Evolutionary conservation across 2,113 vertebrate species (phyloP), one percentile per base, ranked within the genome.

Genomic region (Aplodontia rufa): DNA sequence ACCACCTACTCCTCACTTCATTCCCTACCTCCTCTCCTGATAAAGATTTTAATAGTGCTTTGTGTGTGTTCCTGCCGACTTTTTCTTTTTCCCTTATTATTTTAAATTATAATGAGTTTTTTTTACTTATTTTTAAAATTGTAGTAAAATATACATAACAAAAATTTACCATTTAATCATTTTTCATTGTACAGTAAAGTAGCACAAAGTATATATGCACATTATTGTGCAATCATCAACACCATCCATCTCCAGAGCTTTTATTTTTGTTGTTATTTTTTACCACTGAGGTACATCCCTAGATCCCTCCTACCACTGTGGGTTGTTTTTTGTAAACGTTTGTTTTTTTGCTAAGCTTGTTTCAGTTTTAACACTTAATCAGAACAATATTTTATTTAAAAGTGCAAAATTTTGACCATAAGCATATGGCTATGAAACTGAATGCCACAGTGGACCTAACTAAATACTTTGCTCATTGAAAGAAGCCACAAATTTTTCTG

Each of bases 331-430:
- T n/a, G n/a, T n/a, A n/a, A n/a, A n/a, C n/a, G n/a, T 60, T 60
- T 60, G 24, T 60, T 26, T 26, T 26, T 60, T 60, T 64, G 55
- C 30, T 47, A 69, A 40, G 68, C 71, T 9, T 40, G 35, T 37
- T 95, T 96, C 79, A 20, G 12, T 88, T 97, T 97, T 75, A 79
- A 91, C 78, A 84, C 24, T 84, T 60, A 78, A 62, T 53, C 32
- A 58, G 22, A 89, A 94, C 58, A 75, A 30, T 16, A 47, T 58
- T 81, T 94, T 32, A 35, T 6, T 53, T 11, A 51, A 66, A 55
- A 32, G 40, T 40, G 19, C 87, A 81, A 84, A 96, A 62, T 4
- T 45, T 64, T 62, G 53, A 55, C 37, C 58, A 40, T 9, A 89
- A 79, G 53, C 66, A 92, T 6, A 68, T 14, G 30, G 51, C 58